Percentiles rank a stretch among this genome's conserved stretches.
These are phyloP conservation scores for Perodicticus potto DNA, from an alignment of 2,797 vertebrate species.

Conservation along the genomic window DNA sequence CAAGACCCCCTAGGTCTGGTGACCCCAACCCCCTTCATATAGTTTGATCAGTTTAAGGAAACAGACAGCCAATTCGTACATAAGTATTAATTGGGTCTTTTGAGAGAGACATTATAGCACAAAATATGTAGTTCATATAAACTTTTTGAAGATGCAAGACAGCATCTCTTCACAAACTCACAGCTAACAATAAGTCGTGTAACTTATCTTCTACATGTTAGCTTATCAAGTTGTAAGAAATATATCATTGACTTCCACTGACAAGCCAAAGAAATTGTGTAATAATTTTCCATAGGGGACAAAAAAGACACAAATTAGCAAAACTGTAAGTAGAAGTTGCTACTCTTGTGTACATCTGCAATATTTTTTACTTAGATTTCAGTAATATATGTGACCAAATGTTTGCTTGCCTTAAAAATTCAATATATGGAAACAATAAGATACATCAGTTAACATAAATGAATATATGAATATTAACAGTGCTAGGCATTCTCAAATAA, in stretches of 20 bases:
- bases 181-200: not conserved
- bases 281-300: not conserved
- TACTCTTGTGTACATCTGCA: not conserved
- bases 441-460: not conserved
- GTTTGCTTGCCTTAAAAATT: slow-evolving; percentile 18
- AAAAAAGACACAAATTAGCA: not conserved
- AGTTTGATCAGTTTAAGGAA: not conserved
- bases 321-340: not conserved
- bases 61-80: not conserved
- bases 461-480: not conserved
- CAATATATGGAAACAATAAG: not conserved
- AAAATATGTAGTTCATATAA: not conserved
- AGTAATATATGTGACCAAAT: not conserved
- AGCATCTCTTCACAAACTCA: not conserved
- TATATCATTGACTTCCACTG: not conserved
- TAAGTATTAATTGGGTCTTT: not conserved
- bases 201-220: not conserved
- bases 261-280: not conserved
- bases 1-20: too few relatives aligned
- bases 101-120: not conserved
- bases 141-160: not conserved
- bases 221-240: slow-evolving; percentile 13
- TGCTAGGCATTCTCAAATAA: not conserved
- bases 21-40: too few relatives aligned
- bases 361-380: not conserved